phyloP scores from a whole-genome alignment of 1,140 invertebrate genomes.

The Megalonaias nervosa region DNA sequence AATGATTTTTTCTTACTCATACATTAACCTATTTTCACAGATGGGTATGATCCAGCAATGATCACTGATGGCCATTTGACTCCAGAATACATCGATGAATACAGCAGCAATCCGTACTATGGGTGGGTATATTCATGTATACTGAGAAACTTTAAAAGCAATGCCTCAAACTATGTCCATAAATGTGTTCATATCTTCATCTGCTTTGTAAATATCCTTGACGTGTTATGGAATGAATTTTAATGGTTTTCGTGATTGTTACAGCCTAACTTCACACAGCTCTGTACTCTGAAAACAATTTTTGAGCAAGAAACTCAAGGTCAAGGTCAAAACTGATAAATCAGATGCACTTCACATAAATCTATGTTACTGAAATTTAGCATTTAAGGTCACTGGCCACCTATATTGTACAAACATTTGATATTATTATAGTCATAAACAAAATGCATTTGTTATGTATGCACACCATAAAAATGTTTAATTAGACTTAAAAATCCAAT shows the following conservation, averaged over 20 bases:
- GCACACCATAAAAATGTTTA: too few relatives aligned
- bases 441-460: too few relatives aligned
- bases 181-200: neutral
- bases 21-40: constrained; percentile 33
- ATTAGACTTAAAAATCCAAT: too few relatives aligned
- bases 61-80: constrained; percentile 67
- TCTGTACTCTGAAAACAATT: neutral
- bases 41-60: constrained; percentile 56
- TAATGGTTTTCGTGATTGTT: neutral
- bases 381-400: too few relatives aligned
- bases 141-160: neutral
- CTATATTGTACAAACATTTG: too few relatives aligned
- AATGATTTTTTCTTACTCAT: neutral
- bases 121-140: neutral
- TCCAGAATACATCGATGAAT: constrained; percentile 67
- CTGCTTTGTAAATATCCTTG: neutral
- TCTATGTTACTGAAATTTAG: neutral
- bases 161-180: neutral
- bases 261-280: neutral
- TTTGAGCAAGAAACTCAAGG: neutral
- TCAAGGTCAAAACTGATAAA: neutral
- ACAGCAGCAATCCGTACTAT: constrained; percentile 16
- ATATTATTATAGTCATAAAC: too few relatives aligned
- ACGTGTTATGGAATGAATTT: neutral
- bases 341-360: neutral